Conservation (phyloP, 2,888 invertebrate species). For the Plagiodera versicolora region DNA sequence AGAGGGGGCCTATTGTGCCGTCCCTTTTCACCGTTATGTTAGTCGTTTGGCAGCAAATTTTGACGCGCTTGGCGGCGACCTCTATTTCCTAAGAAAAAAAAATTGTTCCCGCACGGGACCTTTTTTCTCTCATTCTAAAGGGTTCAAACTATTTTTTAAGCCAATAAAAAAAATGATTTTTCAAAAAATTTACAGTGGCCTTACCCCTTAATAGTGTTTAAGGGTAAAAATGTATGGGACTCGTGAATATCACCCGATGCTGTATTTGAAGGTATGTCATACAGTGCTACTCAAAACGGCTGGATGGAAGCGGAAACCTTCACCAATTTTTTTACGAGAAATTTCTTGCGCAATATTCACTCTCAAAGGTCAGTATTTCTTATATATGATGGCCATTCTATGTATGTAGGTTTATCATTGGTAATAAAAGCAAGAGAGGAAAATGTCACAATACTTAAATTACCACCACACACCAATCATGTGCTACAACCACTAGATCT, state of each 20-base stretch:
- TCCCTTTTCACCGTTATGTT: too few species aligned
- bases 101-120: too few species aligned
- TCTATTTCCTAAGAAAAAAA: too few species aligned
- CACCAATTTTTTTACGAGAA: slow-evolving; percentile 12
- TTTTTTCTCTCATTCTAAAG: too few species aligned
- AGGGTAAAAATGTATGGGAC: slow-evolving; percentile 10
- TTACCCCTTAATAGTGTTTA: slow-evolving; percentile 4
- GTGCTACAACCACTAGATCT: slow-evolving; percentile 40
- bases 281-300: slow-evolving; percentile 15
- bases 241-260: slow-evolving; percentile 1
- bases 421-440: not conserved
- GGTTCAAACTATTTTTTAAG: too few species aligned
- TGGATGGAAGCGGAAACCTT: slow-evolving; percentile 13
- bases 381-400: slow-evolving; percentile 16
- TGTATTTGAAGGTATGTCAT: slow-evolving; percentile 11
- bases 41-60: too few species aligned
- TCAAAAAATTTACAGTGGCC: too few species aligned
- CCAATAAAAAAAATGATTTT: too few species aligned
- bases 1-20: too few species aligned
- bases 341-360: slow-evolving; percentile 7
- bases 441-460: slow-evolving; percentile 4
- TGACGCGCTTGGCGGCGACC: too few species aligned
- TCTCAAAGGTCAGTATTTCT: slow-evolving; percentile 14
- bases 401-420: slow-evolving; percentile 3
- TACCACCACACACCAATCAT: slow-evolving; percentile 33